phyloP scores from a whole-genome alignment of 1,140 invertebrate species.

The Scylla paramamosain region DNA sequence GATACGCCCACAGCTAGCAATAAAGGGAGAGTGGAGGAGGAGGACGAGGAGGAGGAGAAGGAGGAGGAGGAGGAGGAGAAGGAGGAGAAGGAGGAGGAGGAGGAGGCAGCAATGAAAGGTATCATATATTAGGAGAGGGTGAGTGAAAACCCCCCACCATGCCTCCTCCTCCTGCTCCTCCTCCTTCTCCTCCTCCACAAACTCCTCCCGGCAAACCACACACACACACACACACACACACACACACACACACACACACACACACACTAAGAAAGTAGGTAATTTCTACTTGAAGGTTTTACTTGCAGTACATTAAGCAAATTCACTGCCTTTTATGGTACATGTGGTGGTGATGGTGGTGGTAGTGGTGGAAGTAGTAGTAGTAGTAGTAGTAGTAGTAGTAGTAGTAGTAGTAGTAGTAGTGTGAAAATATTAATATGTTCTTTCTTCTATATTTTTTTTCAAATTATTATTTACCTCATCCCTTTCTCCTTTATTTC shows the following conservation, averaged over 20 bases:
- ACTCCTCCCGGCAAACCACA: background rate
- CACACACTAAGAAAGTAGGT: background rate
- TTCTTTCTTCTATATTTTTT: background rate
- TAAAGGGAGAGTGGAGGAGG: background rate
- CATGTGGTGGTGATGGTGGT: background rate
- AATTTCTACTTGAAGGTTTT: background rate
- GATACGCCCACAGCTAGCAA: background rate
- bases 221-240: conserved; percentile 48
- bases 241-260: conserved; percentile 13
- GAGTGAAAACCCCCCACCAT: background rate
- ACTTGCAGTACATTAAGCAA: background rate
- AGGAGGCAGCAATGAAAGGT: background rate
- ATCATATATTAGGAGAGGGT: background rate
- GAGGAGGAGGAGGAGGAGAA: background rate
- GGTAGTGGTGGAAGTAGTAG: conserved; percentile 10
- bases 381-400: conserved; percentile 23
- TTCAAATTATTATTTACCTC: too few species aligned
- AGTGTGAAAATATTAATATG: background rate
- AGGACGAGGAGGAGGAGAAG: background rate
- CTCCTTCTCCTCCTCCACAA: too few species aligned
- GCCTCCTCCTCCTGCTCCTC: too few species aligned
- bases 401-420: conserved; percentile 23
- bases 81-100: background rate
- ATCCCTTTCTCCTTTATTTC: too few species aligned
- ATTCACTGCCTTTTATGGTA: too few species aligned